Evolutionary conservation across 2,888 invertebrate species (phyloP).

Genomic region (Drosophila cognata): DNA sequence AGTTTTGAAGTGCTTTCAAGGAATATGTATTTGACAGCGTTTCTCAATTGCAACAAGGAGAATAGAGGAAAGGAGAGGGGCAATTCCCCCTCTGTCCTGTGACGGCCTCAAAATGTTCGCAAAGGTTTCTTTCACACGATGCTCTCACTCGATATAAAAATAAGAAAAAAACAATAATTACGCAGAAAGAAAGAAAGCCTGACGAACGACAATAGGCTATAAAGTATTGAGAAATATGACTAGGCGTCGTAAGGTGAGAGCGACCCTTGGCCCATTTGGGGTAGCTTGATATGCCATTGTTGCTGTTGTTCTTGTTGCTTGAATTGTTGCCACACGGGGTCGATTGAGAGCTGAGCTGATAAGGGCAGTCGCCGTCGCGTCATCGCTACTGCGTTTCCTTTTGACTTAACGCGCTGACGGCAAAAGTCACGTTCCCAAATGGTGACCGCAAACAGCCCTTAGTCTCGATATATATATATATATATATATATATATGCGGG

Average conservation of each 20-base stretch:
- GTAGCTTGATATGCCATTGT: constrained; percentile 42
- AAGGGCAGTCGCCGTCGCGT: constrained; percentile 20
- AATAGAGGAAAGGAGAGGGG: not conserved
- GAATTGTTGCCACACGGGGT: constrained; percentile 33
- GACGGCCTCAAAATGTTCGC: constrained; percentile 18
- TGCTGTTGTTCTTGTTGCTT: constrained; percentile 14
- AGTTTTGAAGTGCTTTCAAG: constrained; percentile 45
- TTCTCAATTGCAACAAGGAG: constrained; percentile 9
- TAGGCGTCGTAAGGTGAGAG: constrained; percentile 26
- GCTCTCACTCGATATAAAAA: constrained; percentile 28
- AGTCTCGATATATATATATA: not conserved
- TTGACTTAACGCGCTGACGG: constrained; percentile 3
- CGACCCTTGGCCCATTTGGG: constrained; percentile 58
- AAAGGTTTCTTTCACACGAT: constrained; percentile 66
- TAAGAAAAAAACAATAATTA: not conserved
- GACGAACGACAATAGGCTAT: constrained; percentile 43
- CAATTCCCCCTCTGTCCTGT: constrained; percentile 17
- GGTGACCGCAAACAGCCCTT: constrained; percentile 21
- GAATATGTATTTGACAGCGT: constrained; percentile 31
- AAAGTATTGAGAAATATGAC: constrained; percentile 60
- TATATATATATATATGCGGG: not conserved
- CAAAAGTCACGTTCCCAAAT: constrained; percentile 46
- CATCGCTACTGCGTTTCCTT: constrained; percentile 15
- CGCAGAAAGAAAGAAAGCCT: constrained; percentile 39
- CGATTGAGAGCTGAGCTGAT: constrained; percentile 43